Conservation (phyloP, 2,797 vertebrate genomes). For the Myotis daubentonii region DNA sequence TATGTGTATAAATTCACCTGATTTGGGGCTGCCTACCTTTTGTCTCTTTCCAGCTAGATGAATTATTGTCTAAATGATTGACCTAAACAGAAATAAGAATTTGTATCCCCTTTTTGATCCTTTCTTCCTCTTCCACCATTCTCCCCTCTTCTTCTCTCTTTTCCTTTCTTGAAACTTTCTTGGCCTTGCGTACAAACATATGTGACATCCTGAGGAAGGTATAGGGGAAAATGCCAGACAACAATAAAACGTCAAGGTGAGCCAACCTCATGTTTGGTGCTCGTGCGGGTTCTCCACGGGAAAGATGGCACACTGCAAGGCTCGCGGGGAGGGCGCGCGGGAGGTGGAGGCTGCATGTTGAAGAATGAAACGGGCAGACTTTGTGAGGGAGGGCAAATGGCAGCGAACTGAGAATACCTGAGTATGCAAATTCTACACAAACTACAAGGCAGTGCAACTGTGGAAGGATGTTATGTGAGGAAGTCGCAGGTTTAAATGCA, state of each 20-base stretch:
- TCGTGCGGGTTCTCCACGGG: slow-evolving; percentile 56
- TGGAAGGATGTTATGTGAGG: not conserved
- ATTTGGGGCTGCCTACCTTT: not conserved
- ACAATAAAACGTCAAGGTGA: slow-evolving; percentile 77
- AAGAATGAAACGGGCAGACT: not conserved
- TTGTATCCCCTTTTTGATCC: not conserved
- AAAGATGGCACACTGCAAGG: slow-evolving; percentile 61
- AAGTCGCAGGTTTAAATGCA: not conserved
- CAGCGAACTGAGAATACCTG: not conserved
- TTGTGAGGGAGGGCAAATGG: not conserved
- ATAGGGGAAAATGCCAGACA: slow-evolving; percentile 69
- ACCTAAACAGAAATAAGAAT: not conserved
- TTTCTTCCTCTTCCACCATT: not conserved
- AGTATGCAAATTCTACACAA: not conserved
- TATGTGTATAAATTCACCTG: not conserved
- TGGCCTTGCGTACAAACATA: slow-evolving; percentile 76
- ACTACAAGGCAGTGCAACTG: not conserved
- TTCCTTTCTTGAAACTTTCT: slow-evolving; percentile 61
- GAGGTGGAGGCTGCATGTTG: not conserved
- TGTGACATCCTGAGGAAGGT: slow-evolving; percentile 69
- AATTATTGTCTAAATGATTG: not conserved
- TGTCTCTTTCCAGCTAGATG: not conserved
- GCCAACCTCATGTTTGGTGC: slow-evolving; percentile 72
- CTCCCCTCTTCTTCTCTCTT: not conserved
- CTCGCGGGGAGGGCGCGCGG: not conserved